Base-by-base conservation (phyloP, 2,113 vertebrate species). In the Dasypus novemcinctus region DNA sequence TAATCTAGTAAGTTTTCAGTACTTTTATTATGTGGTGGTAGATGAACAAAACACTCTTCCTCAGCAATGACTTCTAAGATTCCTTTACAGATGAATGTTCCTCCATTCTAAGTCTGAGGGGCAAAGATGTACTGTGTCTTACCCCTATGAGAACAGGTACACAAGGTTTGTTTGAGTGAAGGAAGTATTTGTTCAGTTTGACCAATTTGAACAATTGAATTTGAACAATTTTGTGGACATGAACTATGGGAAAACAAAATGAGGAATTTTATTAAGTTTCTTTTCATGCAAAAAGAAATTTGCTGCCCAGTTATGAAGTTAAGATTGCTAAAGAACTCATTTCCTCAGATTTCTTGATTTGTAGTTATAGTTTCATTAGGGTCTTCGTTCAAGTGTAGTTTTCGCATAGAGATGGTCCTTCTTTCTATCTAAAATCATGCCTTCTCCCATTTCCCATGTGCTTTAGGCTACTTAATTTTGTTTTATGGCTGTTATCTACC, bases 101-200 rank as follows among this genome's bases (percentile, higher is more conserved):
- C 10, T 46, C 72, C 63, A 33, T n/a, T 76, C 76, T 68, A 4
- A 36, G 7, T 66, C 52, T 31, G 63, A 66, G 8, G 71, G 81
- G 31, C 21, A 31, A 7, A 7, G 4, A 36, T 2, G 0, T 20
- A 5, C 0, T 14, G 11, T 4, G 1, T 14, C 13, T 38, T 14
- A n/a, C 10, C 8, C 54, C 29, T 15, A 0, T 69, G 52, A 90
- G 41, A 41, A 78, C 52, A 64, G 31, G 27, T 38, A 10, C 25
- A 5, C 29, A 43, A 36, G 0, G 0, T 43, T 64, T 52, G 43
- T 57, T 59, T 57, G 41, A 76, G 41, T 36, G 18, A 29, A 75
- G 52, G 46, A 63, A 71, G 21, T 17, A 18, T 76, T 85, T 63
- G 46, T 59, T 59, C 21, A 23, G 54, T 57, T 20, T 57, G 54